phyloP scores from a whole-genome alignment of 1,140 invertebrate genomes.

The Pemphigus obesinymphae region DNA sequence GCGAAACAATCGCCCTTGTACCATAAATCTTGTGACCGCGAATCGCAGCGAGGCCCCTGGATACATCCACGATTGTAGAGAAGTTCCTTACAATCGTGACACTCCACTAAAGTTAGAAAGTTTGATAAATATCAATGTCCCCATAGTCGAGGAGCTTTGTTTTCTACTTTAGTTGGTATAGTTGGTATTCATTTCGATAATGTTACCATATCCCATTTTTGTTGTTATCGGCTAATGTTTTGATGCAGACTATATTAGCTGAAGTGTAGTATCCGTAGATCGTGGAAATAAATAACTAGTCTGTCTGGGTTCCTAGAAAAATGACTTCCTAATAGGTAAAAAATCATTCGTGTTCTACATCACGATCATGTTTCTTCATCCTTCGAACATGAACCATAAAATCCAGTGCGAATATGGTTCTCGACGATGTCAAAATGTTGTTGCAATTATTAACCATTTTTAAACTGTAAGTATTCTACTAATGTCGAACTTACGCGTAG shows the following conservation, averaged over 20 bases:
- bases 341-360: constrained; percentile 12
- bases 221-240: constrained; percentile 27
- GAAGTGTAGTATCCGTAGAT: neutral
- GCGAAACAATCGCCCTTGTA: too few relatives aligned
- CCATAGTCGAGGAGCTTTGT: neutral
- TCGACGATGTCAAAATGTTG: neutral
- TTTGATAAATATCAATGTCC: neutral
- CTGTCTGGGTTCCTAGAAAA: constrained; percentile 19
- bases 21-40: too few relatives aligned
- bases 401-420: neutral
- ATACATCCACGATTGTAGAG: too few relatives aligned
- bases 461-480: constrained; percentile 22
- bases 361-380: neutral
- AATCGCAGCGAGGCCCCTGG: too few relatives aligned
- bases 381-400: neutral
- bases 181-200: neutral
- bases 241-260: neutral
- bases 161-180: neutral
- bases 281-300: constrained; percentile 24
- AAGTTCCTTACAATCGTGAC: too few relatives aligned
- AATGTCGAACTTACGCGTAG: neutral
- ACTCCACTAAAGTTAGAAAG: too few relatives aligned
- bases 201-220: constrained; percentile 6
- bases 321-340: constrained; percentile 33
- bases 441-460: neutral